These are phyloP conservation scores for Gambusia yucatana DNA, from an alignment of 2,797 vertebrate genomes.

Conservation along the genomic window DNA sequence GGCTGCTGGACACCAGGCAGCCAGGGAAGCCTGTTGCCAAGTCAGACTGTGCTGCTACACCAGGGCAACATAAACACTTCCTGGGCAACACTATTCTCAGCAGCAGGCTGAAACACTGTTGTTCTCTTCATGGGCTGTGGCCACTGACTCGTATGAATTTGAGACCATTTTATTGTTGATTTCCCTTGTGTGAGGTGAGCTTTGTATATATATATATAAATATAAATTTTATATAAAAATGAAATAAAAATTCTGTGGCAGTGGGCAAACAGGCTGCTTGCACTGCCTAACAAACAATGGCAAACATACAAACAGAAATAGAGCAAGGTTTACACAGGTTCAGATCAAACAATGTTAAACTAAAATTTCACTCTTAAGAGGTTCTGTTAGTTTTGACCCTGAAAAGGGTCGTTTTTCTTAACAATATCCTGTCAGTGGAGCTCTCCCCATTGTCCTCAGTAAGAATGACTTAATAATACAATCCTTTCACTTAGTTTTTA, in stretches of 20 bases:
- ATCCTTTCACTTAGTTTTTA: conserved; percentile 5
- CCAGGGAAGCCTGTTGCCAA: conserved; percentile 21
- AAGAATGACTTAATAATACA: background rate
- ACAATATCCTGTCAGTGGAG: background rate
- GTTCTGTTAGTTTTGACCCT: conserved; percentile 4
- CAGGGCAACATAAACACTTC: conserved; percentile 7
- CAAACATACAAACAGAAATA: background rate
- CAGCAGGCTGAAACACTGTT: conserved; percentile 4
- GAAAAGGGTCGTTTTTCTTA: background rate
- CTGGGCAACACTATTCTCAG: conserved; percentile 14
- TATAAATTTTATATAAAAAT: too few relatives aligned
- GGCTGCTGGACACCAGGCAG: conserved; percentile 16
- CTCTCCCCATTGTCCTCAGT: background rate
- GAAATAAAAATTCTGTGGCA: background rate
- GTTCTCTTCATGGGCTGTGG: background rate
- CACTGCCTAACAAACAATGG: background rate
- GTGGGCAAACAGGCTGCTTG: background rate
- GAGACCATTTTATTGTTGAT: background rate
- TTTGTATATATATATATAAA: background rate
- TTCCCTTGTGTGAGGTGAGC: background rate
- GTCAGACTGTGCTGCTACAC: conserved; percentile 12
- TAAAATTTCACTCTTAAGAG: background rate
- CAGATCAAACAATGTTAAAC: background rate
- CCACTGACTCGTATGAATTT: conserved; percentile 11
- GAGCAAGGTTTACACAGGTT: background rate